Evolutionary conservation across 1,140 invertebrate species (phyloP), one percentile per base, ranked within the genome.

Genomic region (Atta cephalotes): DNA sequence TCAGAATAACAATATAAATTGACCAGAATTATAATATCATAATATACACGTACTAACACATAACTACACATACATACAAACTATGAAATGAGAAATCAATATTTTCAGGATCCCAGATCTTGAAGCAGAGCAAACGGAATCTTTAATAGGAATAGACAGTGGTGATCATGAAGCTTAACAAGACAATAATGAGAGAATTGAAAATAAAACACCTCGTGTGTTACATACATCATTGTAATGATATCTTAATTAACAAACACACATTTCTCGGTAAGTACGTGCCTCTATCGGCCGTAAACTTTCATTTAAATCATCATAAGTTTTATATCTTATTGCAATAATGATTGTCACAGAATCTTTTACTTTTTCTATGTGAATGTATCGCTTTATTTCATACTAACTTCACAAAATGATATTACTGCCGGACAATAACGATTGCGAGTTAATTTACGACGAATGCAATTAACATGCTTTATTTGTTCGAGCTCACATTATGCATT

Each of bases 121-220:
- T 65, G 97, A 97, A 91, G 95, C 96, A 81, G 97, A 97, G 92
- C 97, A 97, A 95, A 97, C 97, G 62, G 97, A 97, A 94, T 97
- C 97, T 85, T 94, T 97, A 49, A 97, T 97, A 92, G 96, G 96
- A 87, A 96, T 96, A 81, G 96, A 96, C 92, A 95, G 93, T 56
- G 94, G 93, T 81, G 96, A 96, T 86, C 96, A 96, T 88, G 96
- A 96, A 94, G 96, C 96, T 90, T 96, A 94, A 95, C 71, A 81
- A 80, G 93, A 95, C 94, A 94, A 95, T 95, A 94, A 95, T 39
- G 72, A 58, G 53, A 89, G 78, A 85, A 89, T 72, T 39, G 70
- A 79, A 45, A 85, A 65, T 90, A 87, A 87, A 88, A 71, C 6
- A 49, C 12, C n/a, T 76, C 31, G 31, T 71, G 66, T 82, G 62